Evolutionary conservation across 1,140 invertebrate species (phyloP).

Genomic region (Drosophila pallidifrons): DNA sequence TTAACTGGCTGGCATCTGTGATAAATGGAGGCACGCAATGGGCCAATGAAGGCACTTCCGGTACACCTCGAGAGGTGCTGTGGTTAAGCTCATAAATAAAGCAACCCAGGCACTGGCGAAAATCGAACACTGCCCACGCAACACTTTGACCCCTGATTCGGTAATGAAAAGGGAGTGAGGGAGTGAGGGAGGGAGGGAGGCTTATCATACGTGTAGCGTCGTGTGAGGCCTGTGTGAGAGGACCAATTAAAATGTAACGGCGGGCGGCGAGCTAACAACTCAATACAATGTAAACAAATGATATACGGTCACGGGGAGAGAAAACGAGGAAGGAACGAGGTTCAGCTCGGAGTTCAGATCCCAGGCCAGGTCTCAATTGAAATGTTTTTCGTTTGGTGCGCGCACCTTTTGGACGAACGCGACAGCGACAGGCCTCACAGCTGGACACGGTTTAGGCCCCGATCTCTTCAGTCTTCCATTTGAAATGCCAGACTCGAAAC

Average conservation of each 20-base stretch:
- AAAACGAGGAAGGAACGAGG: constrained; percentile 7
- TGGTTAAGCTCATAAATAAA: constrained; percentile 52
- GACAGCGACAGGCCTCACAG: constrained; percentile 48
- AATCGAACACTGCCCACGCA: constrained; percentile 49
- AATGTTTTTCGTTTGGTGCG: constrained; percentile 35
- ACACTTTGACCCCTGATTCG: constrained; percentile 29
- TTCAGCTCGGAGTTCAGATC: background rate
- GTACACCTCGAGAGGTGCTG: constrained; percentile 4
- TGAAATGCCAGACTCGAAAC: constrained; percentile 19
- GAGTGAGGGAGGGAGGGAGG: no score
- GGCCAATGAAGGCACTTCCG: constrained; percentile 62
- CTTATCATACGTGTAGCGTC: constrained; percentile 59
- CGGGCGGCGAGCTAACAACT: constrained; percentile 74
- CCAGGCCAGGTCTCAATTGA: constrained; percentile 35
- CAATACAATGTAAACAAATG: constrained; percentile 83
- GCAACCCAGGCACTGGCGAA: constrained; percentile 16
- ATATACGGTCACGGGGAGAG: constrained; percentile 70
- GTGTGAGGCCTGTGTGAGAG: constrained; percentile 61
- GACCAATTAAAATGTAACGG: constrained; percentile 72
- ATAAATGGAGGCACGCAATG: constrained; percentile 52
- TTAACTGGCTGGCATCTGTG: constrained; percentile 57
- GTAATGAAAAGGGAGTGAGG: background rate
- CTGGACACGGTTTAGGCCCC: constrained; percentile 26
- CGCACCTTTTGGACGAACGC: constrained; percentile 22
- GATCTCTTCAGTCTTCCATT: constrained; percentile 7